Percentiles rank a stretch among this genome's conserved stretches.
phyloP scores from a whole-genome alignment of 2,113 vertebrate genomes.

The Serinus canaria region DNA sequence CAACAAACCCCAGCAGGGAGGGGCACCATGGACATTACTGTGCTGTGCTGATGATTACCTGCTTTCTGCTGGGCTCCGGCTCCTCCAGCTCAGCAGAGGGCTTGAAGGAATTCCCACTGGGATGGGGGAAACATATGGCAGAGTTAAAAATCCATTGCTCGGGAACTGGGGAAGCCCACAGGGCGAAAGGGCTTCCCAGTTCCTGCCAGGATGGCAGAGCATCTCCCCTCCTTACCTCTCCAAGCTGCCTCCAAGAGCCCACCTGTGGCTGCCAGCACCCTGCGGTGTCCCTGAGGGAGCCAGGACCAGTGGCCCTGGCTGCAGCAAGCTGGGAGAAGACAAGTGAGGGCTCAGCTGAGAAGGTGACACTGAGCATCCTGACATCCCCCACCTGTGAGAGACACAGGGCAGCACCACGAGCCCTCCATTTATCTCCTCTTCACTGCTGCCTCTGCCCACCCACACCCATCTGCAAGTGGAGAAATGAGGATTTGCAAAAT shows the following conservation, averaged over 20 bases:
- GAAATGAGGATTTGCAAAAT: fast-evolving
- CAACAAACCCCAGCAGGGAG: not conserved
- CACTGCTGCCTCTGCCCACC: fast-evolving
- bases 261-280: fast-evolving
- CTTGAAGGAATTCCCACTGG: constrained; percentile 16
- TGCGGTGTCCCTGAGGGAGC: fast-evolving
- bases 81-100: not conserved
- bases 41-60: not conserved
- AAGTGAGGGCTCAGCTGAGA: not conserved
- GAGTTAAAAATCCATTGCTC: not conserved
- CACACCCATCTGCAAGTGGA: fast-evolving
- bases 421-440: not conserved
- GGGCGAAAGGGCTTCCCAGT: not conserved
- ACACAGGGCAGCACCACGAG: fast-evolving
- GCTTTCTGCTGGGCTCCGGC: not conserved
- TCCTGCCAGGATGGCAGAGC: fast-evolving
- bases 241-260: not conserved
- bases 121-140: fast-evolving
- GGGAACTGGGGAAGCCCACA: not conserved
- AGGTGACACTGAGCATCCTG: not conserved
- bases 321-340: constrained; percentile 31
- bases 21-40: fast-evolving
- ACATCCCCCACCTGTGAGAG: not conserved
- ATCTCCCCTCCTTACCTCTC: constrained; percentile 5
- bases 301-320: not conserved